Percentiles rank a stretch among this genome's conserved stretches.
Evolutionary conservation across 2,888 invertebrate species (phyloP).

Genomic region (Macrophya annulata): DNA sequence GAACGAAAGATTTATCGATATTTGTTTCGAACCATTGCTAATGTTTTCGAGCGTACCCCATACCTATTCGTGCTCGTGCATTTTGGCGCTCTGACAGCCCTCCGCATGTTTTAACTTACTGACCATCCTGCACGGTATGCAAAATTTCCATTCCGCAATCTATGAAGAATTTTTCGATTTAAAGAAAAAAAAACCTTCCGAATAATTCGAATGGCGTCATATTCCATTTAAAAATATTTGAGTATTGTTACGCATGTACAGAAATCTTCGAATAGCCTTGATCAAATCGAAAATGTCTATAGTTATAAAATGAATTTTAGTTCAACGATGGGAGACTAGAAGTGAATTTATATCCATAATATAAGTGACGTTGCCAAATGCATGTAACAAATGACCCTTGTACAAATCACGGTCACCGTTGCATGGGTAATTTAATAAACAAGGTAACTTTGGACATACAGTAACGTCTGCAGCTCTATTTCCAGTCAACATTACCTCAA

Average conservation of each 20-base stretch:
- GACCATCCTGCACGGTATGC: background rate
- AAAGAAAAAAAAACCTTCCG: background rate
- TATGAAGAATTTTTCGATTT: background rate
- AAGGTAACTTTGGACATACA: constrained; percentile 12
- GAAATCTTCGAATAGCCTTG: background rate
- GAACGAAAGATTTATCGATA: constrained; percentile 33
- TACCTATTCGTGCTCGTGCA: background rate
- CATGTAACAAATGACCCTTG: constrained; percentile 44
- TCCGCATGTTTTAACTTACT: background rate
- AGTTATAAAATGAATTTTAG: background rate
- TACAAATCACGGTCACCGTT: constrained; percentile 20
- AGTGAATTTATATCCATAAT: background rate
- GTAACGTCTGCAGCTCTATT: background rate
- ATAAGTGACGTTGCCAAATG: constrained; percentile 52
- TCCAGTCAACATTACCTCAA: background rate
- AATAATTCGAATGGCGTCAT: background rate
- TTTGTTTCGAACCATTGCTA: constrained; percentile 47
- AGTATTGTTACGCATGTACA: background rate
- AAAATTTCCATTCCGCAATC: background rate
- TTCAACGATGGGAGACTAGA: background rate
- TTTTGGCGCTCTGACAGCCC: constrained; percentile 18
- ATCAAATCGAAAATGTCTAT: constrained; percentile 16
- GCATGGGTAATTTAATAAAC: constrained; percentile 37
- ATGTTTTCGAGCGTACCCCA: constrained; percentile 20
- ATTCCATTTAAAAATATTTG: background rate